Percentiles rank a stretch among this genome's conserved stretches.
Conservation (phyloP, 2,888 invertebrate species). For the Callinectes sapidus region DNA sequence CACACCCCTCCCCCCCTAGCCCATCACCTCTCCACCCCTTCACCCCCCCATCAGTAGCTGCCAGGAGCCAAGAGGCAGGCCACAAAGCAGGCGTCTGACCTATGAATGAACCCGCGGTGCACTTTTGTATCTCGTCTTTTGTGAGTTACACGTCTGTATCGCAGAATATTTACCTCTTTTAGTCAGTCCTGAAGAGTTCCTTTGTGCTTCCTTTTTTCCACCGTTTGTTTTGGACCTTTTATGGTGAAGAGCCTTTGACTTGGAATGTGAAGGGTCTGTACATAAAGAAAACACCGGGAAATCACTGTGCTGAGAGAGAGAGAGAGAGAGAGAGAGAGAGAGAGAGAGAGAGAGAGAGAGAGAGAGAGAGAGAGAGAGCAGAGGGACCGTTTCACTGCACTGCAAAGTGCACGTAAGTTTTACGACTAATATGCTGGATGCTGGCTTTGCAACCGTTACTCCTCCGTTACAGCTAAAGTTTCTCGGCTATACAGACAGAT, state of each 20-base stretch:
- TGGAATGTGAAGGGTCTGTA: not conserved
- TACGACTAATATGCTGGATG: not conserved
- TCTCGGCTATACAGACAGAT: not conserved
- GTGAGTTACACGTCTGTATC: constrained; percentile 9
- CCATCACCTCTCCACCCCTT: not conserved
- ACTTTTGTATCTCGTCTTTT: constrained; percentile 32
- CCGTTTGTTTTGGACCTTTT: constrained; percentile 7
- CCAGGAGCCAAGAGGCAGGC: constrained; percentile 4
- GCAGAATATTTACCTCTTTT: constrained; percentile 34
- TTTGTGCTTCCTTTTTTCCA: not conserved
- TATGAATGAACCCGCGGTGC: not conserved
- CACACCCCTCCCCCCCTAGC: not conserved
- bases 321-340: not conserved
- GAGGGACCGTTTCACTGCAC: not conserved
- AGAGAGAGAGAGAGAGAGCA: not conserved
- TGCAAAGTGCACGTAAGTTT: too few relatives aligned
- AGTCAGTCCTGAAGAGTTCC: constrained; percentile 19
- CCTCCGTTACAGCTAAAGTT: not conserved
- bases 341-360: not conserved
- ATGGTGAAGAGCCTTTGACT: not conserved
- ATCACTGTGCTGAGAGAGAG: not conserved
- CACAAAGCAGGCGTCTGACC: not conserved
- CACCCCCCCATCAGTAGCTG: not conserved
- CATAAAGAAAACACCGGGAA: constrained; percentile 16
- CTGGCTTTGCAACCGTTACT: not conserved